A percentile compares a stretch with the other conserved stretches of the same genome.
These are phyloP conservation scores for Nephrotoma guestfalica DNA, from an alignment of 2,888 invertebrate genomes.

Conservation along the genomic window DNA sequence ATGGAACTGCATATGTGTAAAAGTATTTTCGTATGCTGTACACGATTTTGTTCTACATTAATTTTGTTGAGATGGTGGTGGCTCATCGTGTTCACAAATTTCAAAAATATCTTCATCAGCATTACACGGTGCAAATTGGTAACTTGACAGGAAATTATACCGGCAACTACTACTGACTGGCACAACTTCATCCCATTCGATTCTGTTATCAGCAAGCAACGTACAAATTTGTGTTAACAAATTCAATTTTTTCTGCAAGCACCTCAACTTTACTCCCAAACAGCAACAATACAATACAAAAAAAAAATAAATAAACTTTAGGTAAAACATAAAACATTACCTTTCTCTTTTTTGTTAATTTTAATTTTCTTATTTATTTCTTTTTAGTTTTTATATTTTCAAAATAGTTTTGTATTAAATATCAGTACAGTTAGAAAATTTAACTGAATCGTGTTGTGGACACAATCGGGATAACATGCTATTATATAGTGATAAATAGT, in stretches of 20 bases:
- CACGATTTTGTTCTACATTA: background rate
- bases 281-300: background rate
- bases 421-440: background rate
- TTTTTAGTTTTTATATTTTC: background rate
- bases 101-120: background rate
- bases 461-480: background rate
- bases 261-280: background rate
- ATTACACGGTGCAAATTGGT: background rate
- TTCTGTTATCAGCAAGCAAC: too few relatives aligned
- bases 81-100: background rate
- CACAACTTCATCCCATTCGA: too few relatives aligned
- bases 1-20: background rate
- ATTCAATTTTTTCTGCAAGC: background rate
- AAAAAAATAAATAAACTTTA: background rate
- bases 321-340: background rate
- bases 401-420: background rate
- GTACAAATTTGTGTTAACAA: background rate
- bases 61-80: background rate
- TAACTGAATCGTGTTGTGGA: background rate
- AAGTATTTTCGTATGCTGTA: background rate
- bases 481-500: background rate
- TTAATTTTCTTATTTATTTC: background rate
- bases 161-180: too few relatives aligned
- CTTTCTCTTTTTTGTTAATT: background rate
- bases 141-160: too few relatives aligned